These are phyloP conservation scores for Dromas ardeola DNA, from an alignment of 2,113 vertebrate genomes.

Conservation along the genomic window DNA sequence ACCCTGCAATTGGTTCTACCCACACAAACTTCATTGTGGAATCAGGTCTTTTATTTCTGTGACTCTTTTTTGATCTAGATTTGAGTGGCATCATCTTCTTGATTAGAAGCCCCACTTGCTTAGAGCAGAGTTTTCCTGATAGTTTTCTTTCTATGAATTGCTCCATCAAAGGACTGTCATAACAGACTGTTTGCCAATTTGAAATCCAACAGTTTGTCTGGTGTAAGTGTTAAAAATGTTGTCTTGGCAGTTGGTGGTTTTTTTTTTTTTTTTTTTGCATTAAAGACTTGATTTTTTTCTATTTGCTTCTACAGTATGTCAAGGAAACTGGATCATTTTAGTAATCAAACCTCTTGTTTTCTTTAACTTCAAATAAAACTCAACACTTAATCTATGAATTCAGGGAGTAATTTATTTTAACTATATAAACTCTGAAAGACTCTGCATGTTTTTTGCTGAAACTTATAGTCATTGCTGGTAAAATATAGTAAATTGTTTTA, in stretches of 20 bases:
- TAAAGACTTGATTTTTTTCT: slow-evolving; percentile 43
- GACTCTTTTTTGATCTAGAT: slow-evolving; percentile 11
- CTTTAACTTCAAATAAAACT: not conserved
- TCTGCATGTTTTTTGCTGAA: not conserved
- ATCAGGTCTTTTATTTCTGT: not conserved
- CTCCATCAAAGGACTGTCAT: slow-evolving; percentile 72
- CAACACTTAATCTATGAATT: not conserved
- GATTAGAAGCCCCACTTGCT: slow-evolving; percentile 48
- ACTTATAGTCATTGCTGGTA: not conserved
- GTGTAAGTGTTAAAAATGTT: slow-evolving; percentile 76
- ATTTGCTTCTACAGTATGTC: slow-evolving; percentile 43
- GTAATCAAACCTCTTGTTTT: slow-evolving; percentile 11
- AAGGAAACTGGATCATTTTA: slow-evolving; percentile 20
- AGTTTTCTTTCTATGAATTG: slow-evolving; percentile 71
- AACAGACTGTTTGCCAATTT: slow-evolving; percentile 75
- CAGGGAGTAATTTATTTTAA: not conserved
- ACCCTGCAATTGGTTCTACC: not conserved
- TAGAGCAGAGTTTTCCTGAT: slow-evolving; percentile 52
- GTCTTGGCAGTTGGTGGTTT: slow-evolving; percentile 48
- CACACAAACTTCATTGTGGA: not conserved
- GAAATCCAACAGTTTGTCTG: slow-evolving; percentile 76
- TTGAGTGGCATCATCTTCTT: slow-evolving; percentile 45
- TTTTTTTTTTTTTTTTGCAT: slow-evolving; percentile 18
- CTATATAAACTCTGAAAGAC: not conserved
- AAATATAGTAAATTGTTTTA: not conserved